A percentile compares a stretch with the other conserved stretches of the same genome.
These are phyloP conservation scores for Camponotus fellah DNA, from an alignment of 2,888 invertebrate species.

Conservation along the genomic window DNA sequence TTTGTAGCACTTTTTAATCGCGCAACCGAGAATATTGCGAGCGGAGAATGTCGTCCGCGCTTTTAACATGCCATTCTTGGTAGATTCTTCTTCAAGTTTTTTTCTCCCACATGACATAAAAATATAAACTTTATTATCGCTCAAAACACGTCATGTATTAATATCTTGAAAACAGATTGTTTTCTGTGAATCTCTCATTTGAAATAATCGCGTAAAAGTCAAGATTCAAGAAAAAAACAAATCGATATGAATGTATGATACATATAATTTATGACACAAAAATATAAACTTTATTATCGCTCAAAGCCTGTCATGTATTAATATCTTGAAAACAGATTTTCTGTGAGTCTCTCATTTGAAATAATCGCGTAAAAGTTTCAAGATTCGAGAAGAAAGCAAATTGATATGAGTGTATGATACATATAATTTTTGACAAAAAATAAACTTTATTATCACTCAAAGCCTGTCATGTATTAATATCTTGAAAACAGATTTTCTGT, in stretches of 20 bases:
- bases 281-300: not conserved
- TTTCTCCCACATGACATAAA: not conserved
- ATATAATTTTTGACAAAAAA: too few species aligned
- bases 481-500: too few species aligned
- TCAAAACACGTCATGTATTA: not conserved
- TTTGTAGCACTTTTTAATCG: constrained; percentile 49
- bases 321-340: not conserved
- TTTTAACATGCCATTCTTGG: constrained; percentile 30
- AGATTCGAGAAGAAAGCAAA: not conserved
- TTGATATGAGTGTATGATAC: too few species aligned
- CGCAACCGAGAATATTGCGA: constrained; percentile 41
- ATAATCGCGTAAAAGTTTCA: not conserved
- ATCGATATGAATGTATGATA: too few species aligned
- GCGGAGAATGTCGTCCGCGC: constrained; percentile 21
- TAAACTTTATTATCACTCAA: too few species aligned
- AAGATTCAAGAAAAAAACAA: not conserved
- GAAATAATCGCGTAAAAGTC: not conserved
- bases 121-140: constrained; percentile 23
- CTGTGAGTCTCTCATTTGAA: not conserved
- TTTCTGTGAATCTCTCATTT: not conserved
- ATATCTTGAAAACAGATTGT: not conserved
- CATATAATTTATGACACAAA: too few species aligned
- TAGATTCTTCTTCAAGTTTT: constrained; percentile 20
- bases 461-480: too few species aligned
- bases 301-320: not conserved